A percentile compares a stretch with the other conserved stretches of the same genome.
These are phyloP conservation scores for Helarctos malayanus DNA, from an alignment of 2,797 vertebrate genomes.

Conservation along the genomic window DNA sequence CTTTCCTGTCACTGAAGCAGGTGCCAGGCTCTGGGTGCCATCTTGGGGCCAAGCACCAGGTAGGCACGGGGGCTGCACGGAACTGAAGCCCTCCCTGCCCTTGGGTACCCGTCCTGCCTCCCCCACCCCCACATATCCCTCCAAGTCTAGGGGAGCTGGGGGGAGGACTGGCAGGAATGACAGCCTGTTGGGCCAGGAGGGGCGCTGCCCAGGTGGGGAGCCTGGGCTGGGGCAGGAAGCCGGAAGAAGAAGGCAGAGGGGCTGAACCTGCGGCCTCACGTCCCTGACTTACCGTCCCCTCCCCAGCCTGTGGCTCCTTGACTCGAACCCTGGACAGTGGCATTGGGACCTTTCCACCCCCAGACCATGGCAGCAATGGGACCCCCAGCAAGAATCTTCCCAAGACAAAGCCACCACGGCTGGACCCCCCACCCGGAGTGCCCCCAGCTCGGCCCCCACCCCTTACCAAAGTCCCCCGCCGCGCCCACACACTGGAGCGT, in stretches of 20 bases:
- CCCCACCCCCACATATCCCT: too few species aligned
- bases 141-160: neutral
- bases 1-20: neutral
- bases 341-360: constrained; percentile 97
- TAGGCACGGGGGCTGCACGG: neutral
- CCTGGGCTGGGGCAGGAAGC: neutral
- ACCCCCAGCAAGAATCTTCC: constrained; percentile 93
- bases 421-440: constrained; percentile 92
- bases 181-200: neutral
- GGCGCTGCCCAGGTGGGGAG: neutral
- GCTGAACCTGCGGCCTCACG: neutral
- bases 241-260: too few species aligned
- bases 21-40: neutral
- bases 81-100: rapidly evolving
- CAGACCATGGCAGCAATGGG: constrained; percentile 94
- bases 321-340: constrained; percentile 98
- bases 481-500: constrained; percentile 95
- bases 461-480: constrained; percentile 92
- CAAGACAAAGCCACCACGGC: constrained; percentile 91
- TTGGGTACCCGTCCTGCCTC: neutral
- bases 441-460: constrained; percentile 86
- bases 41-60: neutral
- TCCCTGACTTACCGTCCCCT: neutral
- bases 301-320: constrained; percentile 94
- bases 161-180: neutral